These are phyloP conservation scores for Lapara coniferarum DNA, from an alignment of 2,888 invertebrate genomes.

Conservation along the genomic window DNA sequence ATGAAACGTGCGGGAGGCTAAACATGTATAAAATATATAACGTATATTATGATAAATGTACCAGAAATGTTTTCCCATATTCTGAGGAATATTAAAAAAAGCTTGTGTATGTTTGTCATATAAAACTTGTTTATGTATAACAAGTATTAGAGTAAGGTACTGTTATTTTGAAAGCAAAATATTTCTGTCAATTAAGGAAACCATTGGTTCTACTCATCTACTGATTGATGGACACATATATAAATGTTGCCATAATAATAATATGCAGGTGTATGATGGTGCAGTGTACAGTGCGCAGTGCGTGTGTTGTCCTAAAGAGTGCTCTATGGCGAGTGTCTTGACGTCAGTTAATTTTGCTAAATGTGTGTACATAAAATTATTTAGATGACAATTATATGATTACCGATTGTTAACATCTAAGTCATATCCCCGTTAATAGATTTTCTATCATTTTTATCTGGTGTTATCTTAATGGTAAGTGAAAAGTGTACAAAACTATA, in stretches of 20 bases:
- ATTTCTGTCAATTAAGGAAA: conserved; percentile 12
- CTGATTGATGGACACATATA: conserved; percentile 15
- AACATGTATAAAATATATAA: conserved; percentile 11
- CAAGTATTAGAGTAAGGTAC: conserved; percentile 16
- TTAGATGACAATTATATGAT: conserved; percentile 49
- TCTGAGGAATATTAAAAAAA: conserved; percentile 15
- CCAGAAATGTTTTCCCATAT: background rate
- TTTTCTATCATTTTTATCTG: conserved; percentile 76
- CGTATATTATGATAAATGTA: conserved; percentile 7
- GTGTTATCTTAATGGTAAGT: conserved; percentile 81
- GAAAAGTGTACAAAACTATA: conserved; percentile 79
- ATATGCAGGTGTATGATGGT: conserved; percentile 26
- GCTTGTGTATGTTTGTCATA: conserved; percentile 12
- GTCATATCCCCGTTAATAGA: conserved; percentile 78
- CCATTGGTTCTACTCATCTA: conserved; percentile 9
- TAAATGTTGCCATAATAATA: conserved; percentile 39
- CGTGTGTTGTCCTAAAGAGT: too few species aligned
- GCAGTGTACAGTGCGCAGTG: conserved; percentile 30
- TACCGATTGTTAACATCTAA: conserved; percentile 75
- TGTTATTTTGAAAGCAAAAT: background rate
- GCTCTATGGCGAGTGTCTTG: conserved; percentile 35
- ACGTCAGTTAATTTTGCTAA: conserved; percentile 42
- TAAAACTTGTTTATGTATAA: conserved; percentile 15
- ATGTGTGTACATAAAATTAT: conserved; percentile 30
- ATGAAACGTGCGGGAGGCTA: conserved; percentile 13